Percentiles rank a stretch among this genome's conserved stretches.
These are phyloP conservation scores for Ectropis grisescens DNA, from an alignment of 1,140 invertebrate genomes.

Conservation along the genomic window DNA sequence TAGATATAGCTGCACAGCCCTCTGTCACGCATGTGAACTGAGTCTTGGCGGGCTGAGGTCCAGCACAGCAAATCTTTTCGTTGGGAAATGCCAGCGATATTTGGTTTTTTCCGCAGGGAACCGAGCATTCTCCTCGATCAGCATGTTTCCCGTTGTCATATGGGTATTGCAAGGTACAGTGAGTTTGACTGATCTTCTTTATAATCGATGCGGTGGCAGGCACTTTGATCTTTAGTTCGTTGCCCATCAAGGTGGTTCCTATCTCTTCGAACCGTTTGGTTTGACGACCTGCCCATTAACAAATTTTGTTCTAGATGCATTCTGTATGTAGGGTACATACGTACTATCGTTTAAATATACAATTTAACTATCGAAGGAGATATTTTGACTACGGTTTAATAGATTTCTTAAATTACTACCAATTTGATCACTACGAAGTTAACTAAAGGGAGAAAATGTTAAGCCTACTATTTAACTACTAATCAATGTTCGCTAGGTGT, in stretches of 20 bases:
- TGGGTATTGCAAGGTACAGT: slow-evolving; percentile 46
- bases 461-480: no score
- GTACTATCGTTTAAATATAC: no score
- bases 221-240: slow-evolving; percentile 60
- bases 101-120: slow-evolving; percentile 57
- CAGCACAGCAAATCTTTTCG: slow-evolving; percentile 39
- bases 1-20: slow-evolving; percentile 40
- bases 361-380: no score
- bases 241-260: slow-evolving; percentile 43
- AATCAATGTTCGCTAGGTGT: no score
- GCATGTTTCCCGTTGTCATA: slow-evolving; percentile 29
- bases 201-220: slow-evolving; percentile 45
- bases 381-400: no score
- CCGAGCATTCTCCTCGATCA: slow-evolving; percentile 29
- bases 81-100: slow-evolving; percentile 43
- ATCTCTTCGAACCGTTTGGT: slow-evolving; percentile 59
- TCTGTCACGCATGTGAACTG: slow-evolving; percentile 57
- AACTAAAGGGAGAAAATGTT: no score
- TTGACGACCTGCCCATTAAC: slow-evolving; percentile 57
- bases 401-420: no score
- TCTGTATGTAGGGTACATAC: no score
- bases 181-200: slow-evolving; percentile 61
- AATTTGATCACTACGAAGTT: no score
- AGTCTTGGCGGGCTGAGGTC: slow-evolving; percentile 36
- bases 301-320: slow-evolving; percentile 36